phyloP scores from a whole-genome alignment of 2,113 vertebrate genomes.

The Cyphomyrus discorhynchus region DNA sequence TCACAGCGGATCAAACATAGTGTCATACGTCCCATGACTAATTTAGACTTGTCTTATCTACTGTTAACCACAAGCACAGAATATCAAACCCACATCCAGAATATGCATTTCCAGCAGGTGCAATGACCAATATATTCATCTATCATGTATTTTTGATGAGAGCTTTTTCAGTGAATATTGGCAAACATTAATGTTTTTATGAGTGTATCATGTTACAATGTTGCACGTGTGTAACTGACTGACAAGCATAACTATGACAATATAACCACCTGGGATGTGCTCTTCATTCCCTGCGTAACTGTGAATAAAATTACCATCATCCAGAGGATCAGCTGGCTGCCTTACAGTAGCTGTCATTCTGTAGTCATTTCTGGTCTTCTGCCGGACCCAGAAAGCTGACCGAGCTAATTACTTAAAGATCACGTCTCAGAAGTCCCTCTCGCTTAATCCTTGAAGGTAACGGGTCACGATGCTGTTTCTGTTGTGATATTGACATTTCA shows the following conservation, averaged over 20 bases:
- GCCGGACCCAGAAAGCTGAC: not conserved
- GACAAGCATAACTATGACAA: not conserved
- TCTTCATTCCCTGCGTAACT: not conserved
- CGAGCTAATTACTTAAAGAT: not conserved
- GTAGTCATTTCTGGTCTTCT: not conserved
- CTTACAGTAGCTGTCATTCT: not conserved
- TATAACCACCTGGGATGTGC: not conserved
- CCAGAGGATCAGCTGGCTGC: not conserved
- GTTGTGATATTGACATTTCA: conserved; percentile 1
- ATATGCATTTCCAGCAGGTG: not conserved
- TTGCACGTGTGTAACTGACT: not conserved
- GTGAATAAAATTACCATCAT: not conserved
- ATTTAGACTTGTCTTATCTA: not conserved
- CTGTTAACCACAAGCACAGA: not conserved
- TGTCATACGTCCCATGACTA: not conserved
- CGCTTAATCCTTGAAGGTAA: not conserved
- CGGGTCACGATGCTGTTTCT: not conserved
- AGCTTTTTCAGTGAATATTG: not conserved
- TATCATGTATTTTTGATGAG: not conserved
- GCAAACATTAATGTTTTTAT: not conserved
- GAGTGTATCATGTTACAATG: not conserved
- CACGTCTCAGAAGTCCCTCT: not conserved
- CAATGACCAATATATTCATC: not conserved
- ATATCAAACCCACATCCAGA: not conserved
- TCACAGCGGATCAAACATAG: not conserved